phyloP scores from a whole-genome alignment of 2,113 vertebrate genomes.

The Caracal caracal region DNA sequence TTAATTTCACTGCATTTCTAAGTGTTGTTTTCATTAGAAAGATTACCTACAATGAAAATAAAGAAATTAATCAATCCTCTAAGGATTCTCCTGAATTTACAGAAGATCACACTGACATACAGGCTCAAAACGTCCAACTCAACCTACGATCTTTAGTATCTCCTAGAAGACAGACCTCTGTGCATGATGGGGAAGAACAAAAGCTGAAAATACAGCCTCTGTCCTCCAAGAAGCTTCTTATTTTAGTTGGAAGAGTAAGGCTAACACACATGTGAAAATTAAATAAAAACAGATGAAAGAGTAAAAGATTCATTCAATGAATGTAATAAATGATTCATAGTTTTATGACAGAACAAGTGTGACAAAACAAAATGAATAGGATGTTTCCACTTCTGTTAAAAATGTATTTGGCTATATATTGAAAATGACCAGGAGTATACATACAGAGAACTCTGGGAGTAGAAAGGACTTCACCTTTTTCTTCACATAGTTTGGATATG shows the following conservation, averaged over 20 bases:
- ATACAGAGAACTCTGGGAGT: background rate
- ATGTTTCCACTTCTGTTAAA: background rate
- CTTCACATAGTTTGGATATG: background rate
- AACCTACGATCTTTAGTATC: background rate
- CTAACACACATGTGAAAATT: background rate
- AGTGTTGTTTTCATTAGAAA: conserved; percentile 38
- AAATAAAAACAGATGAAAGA: background rate
- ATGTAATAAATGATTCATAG: background rate
- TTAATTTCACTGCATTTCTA: conserved; percentile 50
- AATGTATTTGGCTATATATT: background rate
- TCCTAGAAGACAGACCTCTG: background rate
- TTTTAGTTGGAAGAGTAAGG: background rate
- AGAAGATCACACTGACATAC: background rate
- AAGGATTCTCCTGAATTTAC: background rate
- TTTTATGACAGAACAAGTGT: background rate
- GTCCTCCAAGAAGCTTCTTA: background rate
- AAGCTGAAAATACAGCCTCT: background rate
- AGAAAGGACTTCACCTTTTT: background rate
- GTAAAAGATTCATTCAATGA: background rate
- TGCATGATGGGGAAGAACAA: background rate
- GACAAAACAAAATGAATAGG: background rate
- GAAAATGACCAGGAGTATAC: background rate
- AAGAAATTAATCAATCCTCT: conserved; percentile 23
- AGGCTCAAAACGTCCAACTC: conserved; percentile 29
- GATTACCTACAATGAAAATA: conserved; percentile 26